A percentile compares a stretch with the other conserved stretches of the same genome.
phyloP scores from a whole-genome alignment of 2,113 vertebrate species.

The Sarotherodon lohbergeri region DNA sequence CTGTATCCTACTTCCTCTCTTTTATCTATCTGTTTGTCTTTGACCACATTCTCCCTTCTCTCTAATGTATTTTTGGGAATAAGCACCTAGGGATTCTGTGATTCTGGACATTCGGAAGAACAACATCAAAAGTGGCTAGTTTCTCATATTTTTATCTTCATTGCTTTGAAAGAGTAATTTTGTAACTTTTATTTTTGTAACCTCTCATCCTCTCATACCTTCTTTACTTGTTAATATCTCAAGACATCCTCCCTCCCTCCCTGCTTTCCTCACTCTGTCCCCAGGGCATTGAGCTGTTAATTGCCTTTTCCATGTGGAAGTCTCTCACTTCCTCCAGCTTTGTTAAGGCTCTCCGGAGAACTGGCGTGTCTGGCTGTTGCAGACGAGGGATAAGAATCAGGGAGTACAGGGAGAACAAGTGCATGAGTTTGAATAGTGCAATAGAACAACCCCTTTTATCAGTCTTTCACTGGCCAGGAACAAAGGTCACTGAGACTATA shows the following conservation, averaged over 20 bases:
- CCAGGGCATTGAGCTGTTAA: slow-evolving; percentile 56
- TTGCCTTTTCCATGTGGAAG: slow-evolving; percentile 63
- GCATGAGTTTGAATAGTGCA: slow-evolving; percentile 5
- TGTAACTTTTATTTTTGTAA: not conserved
- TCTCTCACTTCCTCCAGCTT: slow-evolving; percentile 52
- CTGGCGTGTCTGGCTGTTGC: slow-evolving; percentile 20
- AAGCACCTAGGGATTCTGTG: not conserved
- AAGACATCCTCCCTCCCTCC: slow-evolving; percentile 1
- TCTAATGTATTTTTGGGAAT: slow-evolving; percentile 20
- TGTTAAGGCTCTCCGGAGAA: slow-evolving; percentile 32
- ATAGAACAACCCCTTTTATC: slow-evolving; percentile 36
- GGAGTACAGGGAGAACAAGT: not conserved
- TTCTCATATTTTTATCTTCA: slow-evolving; percentile 15
- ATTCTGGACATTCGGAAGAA: slow-evolving; percentile 12
- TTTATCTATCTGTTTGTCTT: slow-evolving; percentile 12
- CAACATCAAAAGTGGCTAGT: not conserved
- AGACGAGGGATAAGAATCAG: slow-evolving; percentile 45
- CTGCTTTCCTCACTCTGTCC: slow-evolving; percentile 8
- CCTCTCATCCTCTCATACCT: not conserved
- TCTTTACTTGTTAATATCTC: slow-evolving; percentile 13
- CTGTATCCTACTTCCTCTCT: slow-evolving; percentile 25
- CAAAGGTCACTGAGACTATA: slow-evolving; percentile 39
- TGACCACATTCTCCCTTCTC: not conserved
- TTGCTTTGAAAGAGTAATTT: slow-evolving; percentile 25
- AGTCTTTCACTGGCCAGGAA: slow-evolving; percentile 12